A percentile compares a stretch with the other conserved stretches of the same genome.
These are phyloP conservation scores for Coreius guichenoti DNA, from an alignment of 2,797 vertebrate species.

Conservation along the genomic window DNA sequence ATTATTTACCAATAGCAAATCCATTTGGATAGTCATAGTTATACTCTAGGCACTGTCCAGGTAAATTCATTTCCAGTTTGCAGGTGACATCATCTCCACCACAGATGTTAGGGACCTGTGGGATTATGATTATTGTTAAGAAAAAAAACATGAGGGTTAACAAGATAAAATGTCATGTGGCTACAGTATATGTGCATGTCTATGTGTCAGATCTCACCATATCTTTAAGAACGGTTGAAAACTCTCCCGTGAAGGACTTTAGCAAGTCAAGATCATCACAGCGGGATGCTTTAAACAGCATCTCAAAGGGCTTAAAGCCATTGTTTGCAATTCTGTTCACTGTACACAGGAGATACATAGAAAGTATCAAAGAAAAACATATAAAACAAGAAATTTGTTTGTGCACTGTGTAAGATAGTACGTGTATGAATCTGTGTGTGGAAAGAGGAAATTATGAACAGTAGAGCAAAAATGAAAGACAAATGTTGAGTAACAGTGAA, in stretches of 20 bases:
- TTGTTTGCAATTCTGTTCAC: conserved; percentile 96
- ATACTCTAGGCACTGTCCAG: conserved; percentile 94
- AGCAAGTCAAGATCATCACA: conserved; percentile 90
- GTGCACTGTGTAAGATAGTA: background rate
- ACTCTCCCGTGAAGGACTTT: conserved; percentile 88
- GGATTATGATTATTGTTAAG: conserved; percentile 2
- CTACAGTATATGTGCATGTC: background rate
- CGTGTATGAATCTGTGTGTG: background rate
- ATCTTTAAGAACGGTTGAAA: conserved; percentile 87
- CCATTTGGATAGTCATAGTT: conserved; percentile 99
- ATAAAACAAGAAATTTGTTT: background rate
- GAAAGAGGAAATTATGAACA: conserved; percentile 10
- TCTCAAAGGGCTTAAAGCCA: conserved; percentile 97
- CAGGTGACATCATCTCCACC: conserved; percentile 89
- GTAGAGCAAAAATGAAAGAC: background rate
- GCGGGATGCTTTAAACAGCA: conserved; percentile 92
- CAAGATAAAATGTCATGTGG: background rate
- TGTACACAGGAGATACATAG: conserved; percentile 62
- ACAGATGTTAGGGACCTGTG: conserved; percentile 92
- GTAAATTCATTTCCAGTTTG: conserved; percentile 88
- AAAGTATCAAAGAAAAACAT: background rate
- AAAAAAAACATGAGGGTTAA: background rate
- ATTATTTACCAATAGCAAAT: conserved; percentile 90
- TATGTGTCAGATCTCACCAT: conserved; percentile 80
- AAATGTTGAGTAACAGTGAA: conserved; percentile 20